These are phyloP conservation scores for Formica selysi DNA, from an alignment of 1,140 invertebrate genomes.

Conservation along the genomic window DNA sequence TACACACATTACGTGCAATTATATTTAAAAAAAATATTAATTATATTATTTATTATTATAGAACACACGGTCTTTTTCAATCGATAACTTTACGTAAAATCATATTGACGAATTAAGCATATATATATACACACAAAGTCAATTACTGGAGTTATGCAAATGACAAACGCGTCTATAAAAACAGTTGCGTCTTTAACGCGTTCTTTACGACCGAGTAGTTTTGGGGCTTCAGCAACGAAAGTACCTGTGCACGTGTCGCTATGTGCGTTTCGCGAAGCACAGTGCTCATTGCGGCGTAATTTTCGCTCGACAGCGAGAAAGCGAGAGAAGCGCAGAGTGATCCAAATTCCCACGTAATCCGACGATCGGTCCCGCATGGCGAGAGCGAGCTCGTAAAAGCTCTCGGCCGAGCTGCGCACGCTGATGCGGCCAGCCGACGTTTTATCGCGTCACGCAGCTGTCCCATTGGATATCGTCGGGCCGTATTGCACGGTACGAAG, in stretches of 20 bases:
- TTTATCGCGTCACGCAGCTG: constrained; percentile 73
- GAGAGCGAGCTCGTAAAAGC: constrained; percentile 70
- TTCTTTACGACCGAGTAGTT: constrained; percentile 39
- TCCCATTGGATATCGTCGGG: constrained; percentile 37
- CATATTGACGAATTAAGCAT: neutral
- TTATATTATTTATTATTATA: neutral
- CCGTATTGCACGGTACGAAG: neutral
- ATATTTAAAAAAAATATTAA: neutral
- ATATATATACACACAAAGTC: too few relatives aligned
- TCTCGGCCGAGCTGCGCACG: constrained; percentile 43
- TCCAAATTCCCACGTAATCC: constrained; percentile 67
- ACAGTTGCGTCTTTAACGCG: neutral
- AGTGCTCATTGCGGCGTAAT: constrained; percentile 46
- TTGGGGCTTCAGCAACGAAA: neutral
- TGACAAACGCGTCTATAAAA: constrained; percentile 23
- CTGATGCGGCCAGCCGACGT: constrained; percentile 32
- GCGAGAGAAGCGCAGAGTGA: neutral
- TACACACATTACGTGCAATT: too few relatives aligned
- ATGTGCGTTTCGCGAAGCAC: neutral
- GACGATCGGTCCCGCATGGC: constrained; percentile 59
- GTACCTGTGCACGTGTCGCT: neutral
- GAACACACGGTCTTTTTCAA: neutral
- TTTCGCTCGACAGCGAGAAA: constrained; percentile 20
- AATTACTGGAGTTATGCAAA: constrained; percentile 34
- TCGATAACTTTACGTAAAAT: neutral